A percentile compares a stretch with the other conserved stretches of the same genome.
phyloP scores from a whole-genome alignment of 2,797 vertebrate species.

The Phrynocephalus forsythii region DNA sequence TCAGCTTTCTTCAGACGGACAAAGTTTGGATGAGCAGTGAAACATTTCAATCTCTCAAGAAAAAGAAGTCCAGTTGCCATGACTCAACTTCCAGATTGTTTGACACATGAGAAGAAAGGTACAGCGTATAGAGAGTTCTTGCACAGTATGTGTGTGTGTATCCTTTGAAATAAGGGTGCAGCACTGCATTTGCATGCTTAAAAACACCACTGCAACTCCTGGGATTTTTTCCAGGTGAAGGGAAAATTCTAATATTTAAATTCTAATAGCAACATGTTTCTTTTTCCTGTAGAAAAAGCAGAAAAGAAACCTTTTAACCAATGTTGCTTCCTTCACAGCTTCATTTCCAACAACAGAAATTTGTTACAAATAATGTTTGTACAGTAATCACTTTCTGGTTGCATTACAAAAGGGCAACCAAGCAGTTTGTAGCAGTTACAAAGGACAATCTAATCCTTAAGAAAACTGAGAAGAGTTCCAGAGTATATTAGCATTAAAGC shows the following conservation, averaged over 20 bases:
- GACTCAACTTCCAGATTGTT: too few species aligned
- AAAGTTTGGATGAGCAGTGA: too few species aligned
- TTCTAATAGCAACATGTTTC: neutral
- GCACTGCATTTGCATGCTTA: too few species aligned
- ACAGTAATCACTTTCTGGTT: neutral
- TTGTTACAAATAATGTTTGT: neutral
- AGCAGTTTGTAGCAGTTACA: neutral
- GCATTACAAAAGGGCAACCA: neutral
- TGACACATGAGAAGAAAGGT: too few species aligned
- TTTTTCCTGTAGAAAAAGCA: too few species aligned
- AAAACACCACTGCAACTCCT: neutral
- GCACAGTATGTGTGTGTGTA: too few species aligned
- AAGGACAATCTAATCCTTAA: neutral
- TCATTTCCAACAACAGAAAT: neutral
- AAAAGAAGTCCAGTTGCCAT: too few species aligned
- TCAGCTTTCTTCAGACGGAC: too few species aligned
- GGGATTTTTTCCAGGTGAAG: neutral
- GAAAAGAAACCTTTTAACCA: too few species aligned
- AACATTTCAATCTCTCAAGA: too few species aligned
- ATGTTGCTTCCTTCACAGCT: neutral
- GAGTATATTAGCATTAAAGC: neutral
- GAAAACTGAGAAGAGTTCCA: neutral
- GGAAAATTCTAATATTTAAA: neutral
- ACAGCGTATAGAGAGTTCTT: too few species aligned
- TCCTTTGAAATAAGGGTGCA: too few species aligned